Evolutionary conservation across 2,797 vertebrate genomes (phyloP).

Genomic region (Oreochromis mossambicus): DNA sequence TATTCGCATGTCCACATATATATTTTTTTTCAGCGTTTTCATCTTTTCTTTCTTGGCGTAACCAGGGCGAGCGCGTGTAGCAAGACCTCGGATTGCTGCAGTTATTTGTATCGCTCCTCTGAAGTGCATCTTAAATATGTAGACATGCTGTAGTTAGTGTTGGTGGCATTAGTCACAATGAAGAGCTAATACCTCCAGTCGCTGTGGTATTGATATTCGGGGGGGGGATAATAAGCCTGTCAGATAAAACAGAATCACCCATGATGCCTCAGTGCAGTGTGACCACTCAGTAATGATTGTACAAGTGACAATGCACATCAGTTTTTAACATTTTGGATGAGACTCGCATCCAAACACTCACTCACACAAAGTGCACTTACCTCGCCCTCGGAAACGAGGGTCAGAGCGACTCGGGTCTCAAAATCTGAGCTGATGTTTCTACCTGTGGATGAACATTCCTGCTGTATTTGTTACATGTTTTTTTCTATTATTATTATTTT

Average conservation of each 20-base stretch:
- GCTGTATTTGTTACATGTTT: constrained; percentile 54
- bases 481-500: not conserved
- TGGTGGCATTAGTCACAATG: constrained; percentile 10
- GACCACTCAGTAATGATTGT: constrained; percentile 40
- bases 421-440: constrained; percentile 45
- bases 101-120: constrained; percentile 41
- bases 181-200: constrained; percentile 34
- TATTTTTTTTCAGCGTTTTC: not conserved
- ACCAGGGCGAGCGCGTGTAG: constrained; percentile 34
- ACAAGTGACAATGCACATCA: constrained; percentile 8
- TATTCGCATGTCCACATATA: constrained; percentile 54
- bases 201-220: not conserved
- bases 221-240: not conserved
- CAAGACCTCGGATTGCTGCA: constrained; percentile 5
- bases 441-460: constrained; percentile 73
- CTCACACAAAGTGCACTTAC: constrained; percentile 49
- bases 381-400: constrained; percentile 11
- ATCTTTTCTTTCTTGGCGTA: constrained; percentile 39
- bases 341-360: not conserved
- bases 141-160: constrained; percentile 24
- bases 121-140: constrained; percentile 29
- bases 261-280: constrained; percentile 19
- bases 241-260: constrained; percentile 1
- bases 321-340: not conserved
- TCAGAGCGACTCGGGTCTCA: constrained; percentile 14